Conservation (phyloP, 1,140 invertebrate species). For the Agrypnia vestita region DNA sequence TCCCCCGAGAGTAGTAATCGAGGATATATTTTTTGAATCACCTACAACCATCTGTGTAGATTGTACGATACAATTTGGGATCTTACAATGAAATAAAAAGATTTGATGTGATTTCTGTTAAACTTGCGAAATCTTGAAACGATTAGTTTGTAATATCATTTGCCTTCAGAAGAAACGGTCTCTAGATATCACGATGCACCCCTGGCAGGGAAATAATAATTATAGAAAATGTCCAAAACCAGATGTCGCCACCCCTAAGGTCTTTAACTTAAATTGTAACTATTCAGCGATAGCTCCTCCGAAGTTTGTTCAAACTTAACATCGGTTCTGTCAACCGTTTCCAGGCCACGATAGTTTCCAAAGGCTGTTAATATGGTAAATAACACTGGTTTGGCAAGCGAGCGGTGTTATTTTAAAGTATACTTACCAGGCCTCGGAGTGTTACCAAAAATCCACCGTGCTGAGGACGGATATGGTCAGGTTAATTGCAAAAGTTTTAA, state of each 20-base stretch:
- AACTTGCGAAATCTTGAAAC: no score
- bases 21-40: no score
- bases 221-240: not conserved
- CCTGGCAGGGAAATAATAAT: not conserved
- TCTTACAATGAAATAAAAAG: no score
- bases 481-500: conserved; percentile 38
- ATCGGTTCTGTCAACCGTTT: conserved; percentile 29
- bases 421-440: conserved; percentile 23
- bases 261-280: not conserved
- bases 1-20: no score
- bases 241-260: conserved; percentile 15
- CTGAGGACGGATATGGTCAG: conserved; percentile 1
- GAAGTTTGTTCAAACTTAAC: conserved; percentile 35
- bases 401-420: conserved; percentile 2
- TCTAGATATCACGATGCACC: no score
- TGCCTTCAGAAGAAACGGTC: no score
- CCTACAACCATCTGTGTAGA: no score
- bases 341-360: not conserved
- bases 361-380: conserved; percentile 23
- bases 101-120: no score
- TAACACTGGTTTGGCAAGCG: conserved; percentile 14
- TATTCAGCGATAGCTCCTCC: conserved; percentile 17
- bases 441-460: conserved; percentile 21
- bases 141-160: no score
- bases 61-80: no score